Evolutionary conservation across 1,140 invertebrate species (phyloP).

Genomic region (Penaeus indicus): DNA sequence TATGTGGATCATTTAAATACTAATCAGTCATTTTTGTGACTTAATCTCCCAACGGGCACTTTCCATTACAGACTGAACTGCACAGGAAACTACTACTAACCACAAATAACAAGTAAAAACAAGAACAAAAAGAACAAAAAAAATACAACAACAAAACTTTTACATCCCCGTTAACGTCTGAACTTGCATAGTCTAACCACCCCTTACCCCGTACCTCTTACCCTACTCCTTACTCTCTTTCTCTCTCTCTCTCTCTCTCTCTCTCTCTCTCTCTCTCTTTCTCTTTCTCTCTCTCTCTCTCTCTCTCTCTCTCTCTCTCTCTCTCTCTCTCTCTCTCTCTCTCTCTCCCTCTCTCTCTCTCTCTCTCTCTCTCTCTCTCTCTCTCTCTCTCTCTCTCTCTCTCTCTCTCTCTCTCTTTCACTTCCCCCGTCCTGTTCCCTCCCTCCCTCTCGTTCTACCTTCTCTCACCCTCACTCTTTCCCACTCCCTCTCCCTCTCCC

Average conservation of each 20-base stretch:
- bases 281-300: not conserved
- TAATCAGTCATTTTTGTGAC: too few relatives aligned
- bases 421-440: not conserved
- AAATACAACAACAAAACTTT: too few relatives aligned
- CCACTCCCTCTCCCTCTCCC: not conserved
- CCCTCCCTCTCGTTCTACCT: not conserved
- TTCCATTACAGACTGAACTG: too few relatives aligned
- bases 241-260: conserved; percentile 25
- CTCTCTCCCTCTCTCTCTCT: not conserved
- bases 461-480: not conserved
- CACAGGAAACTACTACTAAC: too few relatives aligned
- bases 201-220: too few relatives aligned
- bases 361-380: not conserved
- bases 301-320: not conserved
- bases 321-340: not conserved
- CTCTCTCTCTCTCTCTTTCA: conserved; percentile 3
- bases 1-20: too few relatives aligned
- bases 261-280: not conserved
- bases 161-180: too few relatives aligned
- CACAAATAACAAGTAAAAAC: too few relatives aligned
- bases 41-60: too few relatives aligned
- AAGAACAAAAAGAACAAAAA: too few relatives aligned
- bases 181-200: too few relatives aligned
- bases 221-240: not conserved
- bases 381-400: not conserved